Base-by-base conservation (phyloP, 2,113 vertebrate genomes). In the Cebus imitator region DNA sequence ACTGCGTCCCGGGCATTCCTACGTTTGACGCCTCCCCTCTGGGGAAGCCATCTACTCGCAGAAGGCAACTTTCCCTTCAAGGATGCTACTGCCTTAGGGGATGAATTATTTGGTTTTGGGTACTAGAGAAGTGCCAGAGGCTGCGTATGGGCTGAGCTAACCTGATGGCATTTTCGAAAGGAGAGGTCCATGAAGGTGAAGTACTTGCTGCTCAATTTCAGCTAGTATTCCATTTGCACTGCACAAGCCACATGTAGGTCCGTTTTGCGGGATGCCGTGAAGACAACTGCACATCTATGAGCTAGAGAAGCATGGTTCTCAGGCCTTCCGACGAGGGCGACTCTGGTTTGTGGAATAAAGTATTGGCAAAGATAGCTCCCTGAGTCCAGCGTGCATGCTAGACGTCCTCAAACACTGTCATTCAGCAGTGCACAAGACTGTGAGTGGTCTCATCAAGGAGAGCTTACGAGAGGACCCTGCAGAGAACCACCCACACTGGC, bases 141-240 rank as follows among this genome's bases (percentile, higher is more conserved):
- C 43, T 25, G 32, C 17, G 35, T 32, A 72, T 66, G 80, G 78
- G 70, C 93, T 93, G 94, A 88, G 81, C 96, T 98, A 95, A 87
- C 87, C 88, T 97, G 95, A 97, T 61, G 97, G 96, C 95, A 96
- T 95, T 96, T 97, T 82, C 43, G 96, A 97, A 98, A 92, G 85
- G 95, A 98, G 94, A 93, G 82, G 94, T 95, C 96, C 87, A 78
- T 97, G 96, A 97, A 97, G 84, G 96, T 32, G 96, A 94, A 98
- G 89, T 43, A 55, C 94, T 92, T 97, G 91, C 92, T 97, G 95
- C 87, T 97, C 86, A 72, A 66, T 93, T 97, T 96, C 94, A 97
- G 86, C 92, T 96, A 70, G 18, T 32, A 35, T 16, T 92, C 92
- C 72, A 32, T 92, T 84, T 97, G 95, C 78, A 25, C 57, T 17